Conservation (phyloP, 2,888 invertebrate species). For the Drosophila borealis region DNA sequence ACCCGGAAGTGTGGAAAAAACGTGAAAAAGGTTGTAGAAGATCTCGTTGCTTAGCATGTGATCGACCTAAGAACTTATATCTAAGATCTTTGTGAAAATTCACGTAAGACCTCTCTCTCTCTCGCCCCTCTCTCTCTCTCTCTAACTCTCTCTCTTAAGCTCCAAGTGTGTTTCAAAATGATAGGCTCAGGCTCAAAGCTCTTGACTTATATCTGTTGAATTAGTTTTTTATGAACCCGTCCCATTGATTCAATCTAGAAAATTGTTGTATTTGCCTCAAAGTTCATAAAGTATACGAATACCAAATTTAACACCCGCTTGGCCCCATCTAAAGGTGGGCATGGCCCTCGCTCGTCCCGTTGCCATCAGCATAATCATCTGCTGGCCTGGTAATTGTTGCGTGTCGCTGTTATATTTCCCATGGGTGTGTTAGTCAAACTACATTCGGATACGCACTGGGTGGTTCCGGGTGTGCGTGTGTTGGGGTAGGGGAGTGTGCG, state of each 20-base stretch:
- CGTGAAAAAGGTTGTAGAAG: no score
- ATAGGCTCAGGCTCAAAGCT: no score
- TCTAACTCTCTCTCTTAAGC: no score
- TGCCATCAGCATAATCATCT: constrained; percentile 54
- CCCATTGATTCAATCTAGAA: constrained; percentile 4
- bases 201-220: no score
- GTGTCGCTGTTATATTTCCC: constrained; percentile 75
- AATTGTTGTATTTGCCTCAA: not conserved
- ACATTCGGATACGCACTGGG: constrained; percentile 49
- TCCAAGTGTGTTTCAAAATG: no score
- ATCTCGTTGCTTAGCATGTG: no score
- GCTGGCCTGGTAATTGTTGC: constrained; percentile 65
- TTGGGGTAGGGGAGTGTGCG: not conserved
- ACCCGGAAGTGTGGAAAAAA: no score
- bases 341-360: constrained; percentile 3
- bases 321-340: constrained; percentile 8
- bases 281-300: constrained; percentile 29
- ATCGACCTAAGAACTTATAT: no score
- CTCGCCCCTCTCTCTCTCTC: no score
- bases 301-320: constrained; percentile 33
- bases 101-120: no score
- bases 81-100: no score
- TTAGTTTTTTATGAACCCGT: no score
- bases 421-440: constrained; percentile 66
- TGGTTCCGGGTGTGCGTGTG: constrained; percentile 5